Evolutionary conservation across 2,113 vertebrate species (phyloP), one percentile per base, ranked within the genome.

Genomic region (Atrichornis clamosus): DNA sequence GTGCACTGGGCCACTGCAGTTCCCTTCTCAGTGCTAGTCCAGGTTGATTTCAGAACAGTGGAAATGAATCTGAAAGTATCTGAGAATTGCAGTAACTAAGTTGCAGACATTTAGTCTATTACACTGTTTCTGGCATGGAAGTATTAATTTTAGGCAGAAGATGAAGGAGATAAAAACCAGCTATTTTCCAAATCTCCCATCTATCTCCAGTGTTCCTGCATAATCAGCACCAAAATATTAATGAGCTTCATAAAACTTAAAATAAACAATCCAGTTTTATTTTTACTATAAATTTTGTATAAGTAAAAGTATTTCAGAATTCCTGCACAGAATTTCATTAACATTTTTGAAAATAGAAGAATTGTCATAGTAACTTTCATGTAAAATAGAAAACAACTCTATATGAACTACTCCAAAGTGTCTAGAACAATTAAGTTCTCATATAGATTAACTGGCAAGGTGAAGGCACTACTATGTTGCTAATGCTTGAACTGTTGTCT

Each of bases 261-360:
- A 87, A 59, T 4, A 62, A 77, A 9, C 3, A 56, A 60, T 7
- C 0, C 0, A 35, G 9, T 49, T 86, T 64, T 46, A 16, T 47
- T 82, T 87, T 88, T 80, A 42, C 13, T 86, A 26, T 14, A 70
- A 63, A 35, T 84, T 59, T 8, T 12, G 2, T 7, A 4, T n/a
- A 56, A 74, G 81, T 42, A 26, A 39, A 89, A 64, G 9, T 35
- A 74, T 26, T 94, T 73, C 33, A 64, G 70, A 63, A 69, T 23
- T 39, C 8, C 20, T 42, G 15, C 15, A 50, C 7, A 39, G 11
- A 74, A 56, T 52, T 75, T 44, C 33, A 67, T 22, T 20, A 28
- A 19, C 15, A n/a, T 52, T 76, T 85, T 62, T 26, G 8, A 37
- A 11, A 70, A 30, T 32, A 28, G 59, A 69, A 76, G 74, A 84